Evolutionary conservation across 2,113 vertebrate genomes (phyloP), one percentile per base, ranked within the genome.

Genomic region (Caretta caretta): DNA sequence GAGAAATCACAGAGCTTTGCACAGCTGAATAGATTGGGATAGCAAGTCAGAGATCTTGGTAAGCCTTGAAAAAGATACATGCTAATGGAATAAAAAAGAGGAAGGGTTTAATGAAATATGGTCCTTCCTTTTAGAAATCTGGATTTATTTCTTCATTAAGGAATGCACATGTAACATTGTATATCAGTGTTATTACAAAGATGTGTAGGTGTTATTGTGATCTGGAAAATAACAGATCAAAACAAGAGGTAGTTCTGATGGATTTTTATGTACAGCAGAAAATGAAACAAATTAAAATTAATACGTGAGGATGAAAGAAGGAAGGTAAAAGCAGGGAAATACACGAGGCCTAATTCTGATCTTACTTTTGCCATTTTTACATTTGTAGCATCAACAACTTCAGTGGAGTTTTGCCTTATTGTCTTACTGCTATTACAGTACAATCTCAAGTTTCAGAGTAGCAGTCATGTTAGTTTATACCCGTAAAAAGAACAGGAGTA

Each of bases 231-330:
- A 25, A 53, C 8, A 3, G 12, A 25, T 31, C 14, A 5, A 14
- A 4, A 8, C 11, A n/a, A 81, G 7, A 8, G 25, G 4, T 42
- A 10, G 12, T 48, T 5, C 25, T 0, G 0, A 29, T 50, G n/a
- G 35, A 72, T 72, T 72, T 72, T 48, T 31, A 22, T 1, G 2
- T 50, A 82, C 50, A 1, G 3, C 0, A 4, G 24, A 22, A 50
- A 65, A 16, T 14, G 12, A 48, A 46, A 27, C 24, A 48, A 27
- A 27, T 76, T 46, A 76, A 76, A 76, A 46, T 78, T 78, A 48
- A 78, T 13, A 27, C 4, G 4, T 8, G 13, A 76, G 42, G 65
- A 38, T 38, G 22, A 78, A 48, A 29, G 11, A 14, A 25, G 25
- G 46, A 46, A 27, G 42, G 24, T 46, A 48, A 78, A 78, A 78